Evolutionary conservation across 2,888 invertebrate species (phyloP).

Genomic region (Deilephila porcellus): DNA sequence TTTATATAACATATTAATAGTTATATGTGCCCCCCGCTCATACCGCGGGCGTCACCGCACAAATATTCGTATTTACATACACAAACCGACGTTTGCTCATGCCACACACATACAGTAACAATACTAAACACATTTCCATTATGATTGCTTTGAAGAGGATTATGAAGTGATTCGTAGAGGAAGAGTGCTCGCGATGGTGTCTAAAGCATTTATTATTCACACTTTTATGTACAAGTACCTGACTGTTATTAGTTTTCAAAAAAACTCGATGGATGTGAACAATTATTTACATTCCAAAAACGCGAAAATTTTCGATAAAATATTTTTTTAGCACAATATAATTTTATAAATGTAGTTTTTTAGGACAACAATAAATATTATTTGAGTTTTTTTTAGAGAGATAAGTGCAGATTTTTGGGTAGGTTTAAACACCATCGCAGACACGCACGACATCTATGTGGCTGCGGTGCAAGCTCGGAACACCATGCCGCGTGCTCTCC

Average conservation of each 20-base stretch:
- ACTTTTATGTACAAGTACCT: constrained; percentile 5
- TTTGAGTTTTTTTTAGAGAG: not conserved
- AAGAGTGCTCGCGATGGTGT: constrained; percentile 27
- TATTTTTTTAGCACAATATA: not conserved
- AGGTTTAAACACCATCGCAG: constrained; percentile 19
- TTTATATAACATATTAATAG: not conserved
- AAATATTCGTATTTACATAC: constrained; percentile 15
- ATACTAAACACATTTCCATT: constrained; percentile 24
- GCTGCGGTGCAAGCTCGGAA: constrained; percentile 15
- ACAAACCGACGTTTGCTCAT: constrained; percentile 16
- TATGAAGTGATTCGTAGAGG: constrained; percentile 14
- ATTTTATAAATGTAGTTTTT: not conserved
- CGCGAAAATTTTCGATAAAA: too few species aligned
- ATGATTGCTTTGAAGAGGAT: constrained; percentile 8
- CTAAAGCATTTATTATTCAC: constrained; percentile 26
- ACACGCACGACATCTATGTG: constrained; percentile 15
- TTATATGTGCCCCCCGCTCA: not conserved
- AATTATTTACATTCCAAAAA: too few species aligned
- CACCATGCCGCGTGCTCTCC: constrained; percentile 24
- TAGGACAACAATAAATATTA: not conserved
- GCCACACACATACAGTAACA: constrained; percentile 23
- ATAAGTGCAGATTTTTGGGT: too few species aligned
- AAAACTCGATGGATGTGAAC: not conserved
- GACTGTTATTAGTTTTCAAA: not conserved
- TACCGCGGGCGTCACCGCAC: constrained; percentile 5